phyloP scores from a whole-genome alignment of 2,888 invertebrate species.

The Dicyrtoma fusca region DNA sequence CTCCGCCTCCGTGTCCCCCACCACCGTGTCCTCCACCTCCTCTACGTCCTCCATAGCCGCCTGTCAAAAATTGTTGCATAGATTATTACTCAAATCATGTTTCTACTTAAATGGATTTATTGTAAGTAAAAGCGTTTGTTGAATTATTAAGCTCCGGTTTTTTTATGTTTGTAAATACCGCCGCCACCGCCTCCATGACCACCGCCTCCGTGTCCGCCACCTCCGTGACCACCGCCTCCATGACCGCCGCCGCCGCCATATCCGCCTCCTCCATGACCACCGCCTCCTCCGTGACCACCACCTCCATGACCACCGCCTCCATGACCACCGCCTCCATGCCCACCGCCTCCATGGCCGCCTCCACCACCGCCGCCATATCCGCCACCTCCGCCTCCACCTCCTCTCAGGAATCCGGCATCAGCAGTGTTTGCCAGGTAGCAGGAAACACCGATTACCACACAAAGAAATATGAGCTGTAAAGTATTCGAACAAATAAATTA shows the following conservation, averaged over 20 bases:
- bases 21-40: constrained; percentile 18
- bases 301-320: constrained; percentile 38
- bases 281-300: constrained; percentile 26
- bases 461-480: constrained; percentile 14
- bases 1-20: constrained; percentile 16
- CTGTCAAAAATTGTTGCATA: not conserved
- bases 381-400: constrained; percentile 19
- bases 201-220: constrained; percentile 23
- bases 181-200: constrained; percentile 24
- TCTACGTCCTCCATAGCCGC: constrained; percentile 22
- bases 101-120: no score
- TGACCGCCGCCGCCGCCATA: not conserved
- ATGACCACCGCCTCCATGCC: constrained; percentile 23
- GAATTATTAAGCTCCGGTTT: constrained; percentile 12
- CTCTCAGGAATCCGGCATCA: not conserved
- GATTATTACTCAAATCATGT: no score
- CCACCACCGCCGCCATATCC: constrained; percentile 21
- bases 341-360: constrained; percentile 18
- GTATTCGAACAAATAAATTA: not conserved
- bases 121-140: no score
- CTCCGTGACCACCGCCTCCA: constrained; percentile 21
- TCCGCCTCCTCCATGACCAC: constrained; percentile 38
- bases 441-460: constrained; percentile 14
- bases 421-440: not conserved
- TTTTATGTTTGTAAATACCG: constrained; percentile 35